A percentile compares a stretch with the other conserved stretches of the same genome.
Evolutionary conservation across 2,888 invertebrate genomes (phyloP).

Genomic region (Melanotus villosus): DNA sequence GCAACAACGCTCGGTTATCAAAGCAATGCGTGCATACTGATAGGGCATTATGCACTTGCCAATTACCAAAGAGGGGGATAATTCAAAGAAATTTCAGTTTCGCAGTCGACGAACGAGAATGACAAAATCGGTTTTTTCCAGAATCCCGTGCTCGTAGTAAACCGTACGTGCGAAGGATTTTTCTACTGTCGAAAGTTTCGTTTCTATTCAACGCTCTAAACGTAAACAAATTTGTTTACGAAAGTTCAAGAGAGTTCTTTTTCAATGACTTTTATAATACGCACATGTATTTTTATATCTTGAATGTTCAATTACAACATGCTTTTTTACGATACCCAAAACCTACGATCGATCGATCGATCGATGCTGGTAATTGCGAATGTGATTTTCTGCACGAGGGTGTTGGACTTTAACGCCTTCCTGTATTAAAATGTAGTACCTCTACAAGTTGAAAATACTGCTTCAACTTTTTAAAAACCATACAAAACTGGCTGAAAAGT

Average conservation of each 20-base stretch:
- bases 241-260: constrained; percentile 46
- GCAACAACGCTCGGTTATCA: constrained; percentile 31
- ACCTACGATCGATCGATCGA: too few relatives aligned
- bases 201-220: constrained; percentile 25
- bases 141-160: too few relatives aligned
- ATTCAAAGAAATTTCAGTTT: constrained; percentile 35
- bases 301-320: too few relatives aligned
- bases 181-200: constrained; percentile 39
- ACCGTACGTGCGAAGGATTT: constrained; percentile 43
- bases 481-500: too few relatives aligned
- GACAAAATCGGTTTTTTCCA: constrained; percentile 29
- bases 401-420: too few relatives aligned
- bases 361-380: too few relatives aligned
- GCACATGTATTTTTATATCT: constrained; percentile 4
- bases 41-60: constrained; percentile 31
- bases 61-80: constrained; percentile 31
- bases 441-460: too few relatives aligned
- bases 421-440: too few relatives aligned
- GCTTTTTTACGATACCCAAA: too few relatives aligned
- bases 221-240: constrained; percentile 44
- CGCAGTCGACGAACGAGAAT: constrained; percentile 4
- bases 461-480: too few relatives aligned
- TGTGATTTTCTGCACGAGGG: too few relatives aligned
- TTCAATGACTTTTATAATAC: constrained; percentile 37
- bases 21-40: constrained; percentile 29